Evolutionary conservation across 2,113 vertebrate species (phyloP), one percentile per base, ranked within the genome.

Genomic region (Gymnobelideus leadbeateri): DNA sequence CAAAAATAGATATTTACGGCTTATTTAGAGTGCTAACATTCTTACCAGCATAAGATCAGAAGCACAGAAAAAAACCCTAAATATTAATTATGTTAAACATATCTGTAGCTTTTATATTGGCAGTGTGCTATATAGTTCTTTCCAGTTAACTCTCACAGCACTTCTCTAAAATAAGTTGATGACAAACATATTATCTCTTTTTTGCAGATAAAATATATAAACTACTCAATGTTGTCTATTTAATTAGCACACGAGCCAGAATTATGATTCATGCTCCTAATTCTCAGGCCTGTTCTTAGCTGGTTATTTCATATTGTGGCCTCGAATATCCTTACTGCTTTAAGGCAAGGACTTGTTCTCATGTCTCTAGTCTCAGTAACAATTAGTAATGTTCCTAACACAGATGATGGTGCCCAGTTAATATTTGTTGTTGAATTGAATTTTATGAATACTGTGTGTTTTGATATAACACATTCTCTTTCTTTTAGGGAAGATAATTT

Each of bases 11-110:
- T 95, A 96, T 94, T 94, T 95, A 92, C 92, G 92, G 68, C 90
- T 95, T 95, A 94, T 54, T 95, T 95, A 92, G 96, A 96, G 91
- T 92, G 94, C 90, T 95, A 93, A 94, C 16, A 95, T 89, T 93
- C 93, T 96, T 95, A 93, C 55, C 51, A 96, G 91, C 28, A 68
- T 47, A 95, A 94, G 54, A 92, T 91, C 37, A 91, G 91, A 96
- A 95, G 1, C 8, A 92, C 37, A 94, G 61, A 68, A 94, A 91
- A 84, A 50, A 52, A 46, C 53, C 51, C 61, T 94, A 96, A 94
- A 55, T 61, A 96, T 95, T 51, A 93, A 90, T 94, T 94, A 95
- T 61, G 43, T 77, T 96, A 68, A 93, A 93, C 2, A 92, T 94
- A 89, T 49, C 37, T 92, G 7, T 57, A 95, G 51, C 50, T 95